Evolutionary conservation across 2,888 invertebrate species (phyloP).

Genomic region (Coleophora flavipennella): DNA sequence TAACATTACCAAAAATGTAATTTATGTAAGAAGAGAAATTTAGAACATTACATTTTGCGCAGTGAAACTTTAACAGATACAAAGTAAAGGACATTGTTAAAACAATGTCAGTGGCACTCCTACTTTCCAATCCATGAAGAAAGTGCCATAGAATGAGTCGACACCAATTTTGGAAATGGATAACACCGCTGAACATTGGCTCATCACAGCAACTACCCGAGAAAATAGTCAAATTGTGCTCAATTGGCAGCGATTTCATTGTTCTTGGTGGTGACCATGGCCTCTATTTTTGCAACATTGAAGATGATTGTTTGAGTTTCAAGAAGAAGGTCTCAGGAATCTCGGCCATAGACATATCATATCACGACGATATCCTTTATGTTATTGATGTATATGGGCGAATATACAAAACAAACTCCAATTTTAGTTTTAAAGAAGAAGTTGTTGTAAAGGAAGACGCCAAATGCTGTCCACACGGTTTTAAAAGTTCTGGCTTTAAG

Average conservation of each 20-base stretch:
- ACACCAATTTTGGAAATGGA: constrained; percentile 64
- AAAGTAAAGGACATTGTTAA: neutral
- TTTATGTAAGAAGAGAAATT: too few relatives aligned
- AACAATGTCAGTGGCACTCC: constrained; percentile 29
- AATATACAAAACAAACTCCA: constrained; percentile 70
- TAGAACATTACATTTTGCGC: too few relatives aligned
- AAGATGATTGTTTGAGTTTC: constrained; percentile 50
- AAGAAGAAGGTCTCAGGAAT: constrained; percentile 64
- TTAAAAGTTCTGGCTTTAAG: constrained; percentile 74
- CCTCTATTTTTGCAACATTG: constrained; percentile 52
- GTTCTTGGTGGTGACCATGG: constrained; percentile 61
- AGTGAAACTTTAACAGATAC: too few relatives aligned
- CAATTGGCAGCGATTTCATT: constrained; percentile 47
- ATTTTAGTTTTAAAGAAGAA: constrained; percentile 72
- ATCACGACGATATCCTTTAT: constrained; percentile 72
- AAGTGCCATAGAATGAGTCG: constrained; percentile 53
- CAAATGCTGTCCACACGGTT: constrained; percentile 77
- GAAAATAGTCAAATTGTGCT: constrained; percentile 60
- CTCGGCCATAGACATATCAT: constrained; percentile 75
- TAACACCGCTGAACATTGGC: constrained; percentile 42
- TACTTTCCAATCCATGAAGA: constrained; percentile 26
- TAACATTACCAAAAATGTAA: too few relatives aligned
- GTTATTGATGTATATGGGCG: constrained; percentile 75
- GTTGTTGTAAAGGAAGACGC: constrained; percentile 76
- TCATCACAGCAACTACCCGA: constrained; percentile 54